phyloP scores from a whole-genome alignment of 1,140 invertebrate species.

The Leptonema lineaticorne region DNA sequence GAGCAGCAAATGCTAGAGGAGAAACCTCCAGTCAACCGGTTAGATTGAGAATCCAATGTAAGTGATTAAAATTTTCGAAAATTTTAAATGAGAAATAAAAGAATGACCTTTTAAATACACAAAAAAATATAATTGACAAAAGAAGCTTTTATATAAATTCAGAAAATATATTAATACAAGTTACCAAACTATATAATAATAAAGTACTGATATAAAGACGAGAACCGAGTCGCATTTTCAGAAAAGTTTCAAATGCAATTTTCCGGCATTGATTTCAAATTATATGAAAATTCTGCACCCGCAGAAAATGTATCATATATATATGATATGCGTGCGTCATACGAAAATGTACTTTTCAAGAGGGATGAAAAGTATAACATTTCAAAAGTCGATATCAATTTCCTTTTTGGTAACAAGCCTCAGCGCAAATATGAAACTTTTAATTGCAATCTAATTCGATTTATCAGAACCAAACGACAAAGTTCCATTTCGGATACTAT shows the following conservation, averaged over 20 bases:
- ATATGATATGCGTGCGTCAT: neutral
- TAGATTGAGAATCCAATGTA: constrained; percentile 78
- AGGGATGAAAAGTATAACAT: too few relatives aligned
- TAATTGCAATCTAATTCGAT: constrained; percentile 8
- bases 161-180: too few relatives aligned
- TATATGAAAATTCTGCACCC: neutral
- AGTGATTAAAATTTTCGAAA: constrained; percentile 52
- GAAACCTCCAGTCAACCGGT: constrained; percentile 79
- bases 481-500: too few relatives aligned
- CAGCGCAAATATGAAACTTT: neutral
- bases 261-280: neutral
- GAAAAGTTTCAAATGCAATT: constrained; percentile 6
- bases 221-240: neutral
- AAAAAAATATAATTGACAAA: too few relatives aligned
- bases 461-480: neutral
- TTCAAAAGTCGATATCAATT: neutral
- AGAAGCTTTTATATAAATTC: too few relatives aligned
- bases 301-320: too few relatives aligned
- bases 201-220: too few relatives aligned
- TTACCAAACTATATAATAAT: too few relatives aligned
- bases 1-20: constrained; percentile 77
- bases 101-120: too few relatives aligned
- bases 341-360: neutral
- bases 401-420: neutral
- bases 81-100: too few relatives aligned